phyloP scores from a whole-genome alignment of 2,888 invertebrate genomes.

The Endotricha flammealis region DNA sequence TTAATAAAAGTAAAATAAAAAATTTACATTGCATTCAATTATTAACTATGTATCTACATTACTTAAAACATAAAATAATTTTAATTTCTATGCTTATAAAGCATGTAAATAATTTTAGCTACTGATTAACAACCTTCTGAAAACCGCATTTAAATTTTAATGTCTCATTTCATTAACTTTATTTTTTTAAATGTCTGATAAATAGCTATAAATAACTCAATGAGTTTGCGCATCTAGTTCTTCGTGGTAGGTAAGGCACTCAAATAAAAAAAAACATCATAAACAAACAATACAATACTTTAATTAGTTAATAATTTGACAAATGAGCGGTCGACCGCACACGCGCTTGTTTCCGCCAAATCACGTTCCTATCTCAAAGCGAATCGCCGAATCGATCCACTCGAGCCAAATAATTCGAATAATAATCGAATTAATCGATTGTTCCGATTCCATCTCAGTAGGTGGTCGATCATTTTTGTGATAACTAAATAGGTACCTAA shows the following conservation, averaged over 20 bases:
- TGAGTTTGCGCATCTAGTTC: too few species aligned
- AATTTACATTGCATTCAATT: too few species aligned
- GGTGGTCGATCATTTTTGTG: conserved; percentile 49
- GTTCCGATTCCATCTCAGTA: conserved; percentile 47
- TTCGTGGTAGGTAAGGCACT: conserved; percentile 4
- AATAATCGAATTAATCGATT: conserved; percentile 56
- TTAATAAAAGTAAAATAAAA: too few species aligned
- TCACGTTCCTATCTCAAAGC: conserved; percentile 58
- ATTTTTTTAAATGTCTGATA: too few species aligned
- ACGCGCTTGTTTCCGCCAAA: conserved; percentile 36
- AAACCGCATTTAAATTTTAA: too few species aligned
- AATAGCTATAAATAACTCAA: too few species aligned
- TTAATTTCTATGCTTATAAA: too few species aligned
- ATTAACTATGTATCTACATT: too few species aligned
- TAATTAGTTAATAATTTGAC: conserved; percentile 51
- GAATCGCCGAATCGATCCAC: conserved; percentile 57
- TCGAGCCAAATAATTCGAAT: conserved; percentile 65
- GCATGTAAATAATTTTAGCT: too few species aligned
- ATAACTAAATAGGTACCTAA: conserved; percentile 53
- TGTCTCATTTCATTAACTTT: too few species aligned
- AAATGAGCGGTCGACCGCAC: conserved; percentile 45
- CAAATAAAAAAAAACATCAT: conserved; percentile 8
- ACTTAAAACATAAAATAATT: too few species aligned
- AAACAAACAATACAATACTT: conserved; percentile 22
- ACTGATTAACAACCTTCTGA: too few species aligned